A percentile compares a stretch with the other conserved stretches of the same genome.
Conservation (phyloP, 2,797 vertebrate genomes). For the Siniperca undulata region DNA sequence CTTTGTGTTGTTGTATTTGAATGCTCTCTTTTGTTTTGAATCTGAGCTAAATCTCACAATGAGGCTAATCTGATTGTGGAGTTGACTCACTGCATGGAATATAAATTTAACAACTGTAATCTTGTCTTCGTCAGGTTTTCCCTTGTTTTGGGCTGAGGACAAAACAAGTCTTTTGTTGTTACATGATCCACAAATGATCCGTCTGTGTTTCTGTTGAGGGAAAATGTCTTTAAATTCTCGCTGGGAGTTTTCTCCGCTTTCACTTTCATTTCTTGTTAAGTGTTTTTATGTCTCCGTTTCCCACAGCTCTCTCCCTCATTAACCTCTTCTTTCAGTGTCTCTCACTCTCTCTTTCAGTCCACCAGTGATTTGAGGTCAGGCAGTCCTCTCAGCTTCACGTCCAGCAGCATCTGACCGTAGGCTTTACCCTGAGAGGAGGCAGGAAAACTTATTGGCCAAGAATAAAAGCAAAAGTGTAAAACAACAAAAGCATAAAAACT, state of each 20-base stretch:
- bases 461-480: not conserved
- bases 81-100: no score
- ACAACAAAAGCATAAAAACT: not conserved
- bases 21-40: no score
- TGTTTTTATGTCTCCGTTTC: not conserved
- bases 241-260: not conserved
- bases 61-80: no score
- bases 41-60: no score
- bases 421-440: slow-evolving; percentile 87
- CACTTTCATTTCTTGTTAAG: not conserved
- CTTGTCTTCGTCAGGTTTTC: not conserved
- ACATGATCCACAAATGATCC: not conserved
- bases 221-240: not conserved
- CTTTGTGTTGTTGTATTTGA: no score
- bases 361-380: slow-evolving; percentile 91
- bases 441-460: not conserved
- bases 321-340: not conserved
- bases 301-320: not conserved
- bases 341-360: slow-evolving; percentile 72
- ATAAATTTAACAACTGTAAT: not conserved
- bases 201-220: not conserved
- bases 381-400: slow-evolving; percentile 88
- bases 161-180: not conserved
- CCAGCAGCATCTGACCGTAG: slow-evolving; percentile 91
- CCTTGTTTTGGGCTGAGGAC: not conserved